phyloP scores from a whole-genome alignment of 1,140 invertebrate species.

The Matsumurasca onukii region DNA sequence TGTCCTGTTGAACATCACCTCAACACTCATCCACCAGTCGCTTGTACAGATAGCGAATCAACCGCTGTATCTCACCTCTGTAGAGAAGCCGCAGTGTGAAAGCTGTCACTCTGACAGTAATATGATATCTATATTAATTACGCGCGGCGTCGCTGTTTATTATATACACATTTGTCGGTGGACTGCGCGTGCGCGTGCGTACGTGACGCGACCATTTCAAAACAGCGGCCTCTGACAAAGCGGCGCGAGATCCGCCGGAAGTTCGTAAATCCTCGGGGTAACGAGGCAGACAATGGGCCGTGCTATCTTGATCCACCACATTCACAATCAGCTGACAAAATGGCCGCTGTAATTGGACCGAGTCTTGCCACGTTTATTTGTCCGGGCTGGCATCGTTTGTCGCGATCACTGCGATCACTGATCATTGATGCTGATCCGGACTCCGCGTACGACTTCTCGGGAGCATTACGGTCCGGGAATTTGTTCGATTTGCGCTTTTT shows the following conservation, averaged over 20 bases:
- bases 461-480: too few species aligned
- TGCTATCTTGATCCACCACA: background rate
- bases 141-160: background rate
- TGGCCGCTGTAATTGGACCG: background rate
- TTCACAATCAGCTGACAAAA: background rate
- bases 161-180: background rate
- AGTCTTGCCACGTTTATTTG: background rate
- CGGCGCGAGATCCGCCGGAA: background rate
- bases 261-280: background rate
- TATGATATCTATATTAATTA: conserved; percentile 1
- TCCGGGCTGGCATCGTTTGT: background rate
- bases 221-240: background rate
- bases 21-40: too few species aligned
- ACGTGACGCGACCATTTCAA: background rate
- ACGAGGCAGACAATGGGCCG: background rate
- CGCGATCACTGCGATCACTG: background rate
- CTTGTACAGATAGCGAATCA: too few species aligned
- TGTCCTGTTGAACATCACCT: too few species aligned
- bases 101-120: background rate
- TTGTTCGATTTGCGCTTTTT: too few species aligned
- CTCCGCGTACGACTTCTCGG: too few species aligned
- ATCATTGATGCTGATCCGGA: background rate
- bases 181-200: background rate
- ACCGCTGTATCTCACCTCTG: too few species aligned
- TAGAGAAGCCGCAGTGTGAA: background rate